Conservation (phyloP, 1,140 invertebrate genomes). For the Frieseomelitta varia region DNA sequence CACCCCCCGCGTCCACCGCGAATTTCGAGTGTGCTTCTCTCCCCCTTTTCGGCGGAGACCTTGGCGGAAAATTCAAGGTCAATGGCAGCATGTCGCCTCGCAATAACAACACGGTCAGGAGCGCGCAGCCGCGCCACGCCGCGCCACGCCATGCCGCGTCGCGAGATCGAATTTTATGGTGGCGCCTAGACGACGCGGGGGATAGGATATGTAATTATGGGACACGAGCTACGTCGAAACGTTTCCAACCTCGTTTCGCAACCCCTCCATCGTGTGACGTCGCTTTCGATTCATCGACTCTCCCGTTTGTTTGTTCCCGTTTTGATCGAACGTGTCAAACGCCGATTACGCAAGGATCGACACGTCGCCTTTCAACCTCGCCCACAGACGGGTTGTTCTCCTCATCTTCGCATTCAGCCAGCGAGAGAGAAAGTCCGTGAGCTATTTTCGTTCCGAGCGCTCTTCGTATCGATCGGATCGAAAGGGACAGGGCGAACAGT, state of each 20-base stretch:
- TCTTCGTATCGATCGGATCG: neutral
- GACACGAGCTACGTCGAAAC: neutral
- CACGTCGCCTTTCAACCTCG: neutral
- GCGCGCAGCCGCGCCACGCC: neutral
- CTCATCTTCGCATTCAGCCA: neutral
- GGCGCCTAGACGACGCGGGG: neutral
- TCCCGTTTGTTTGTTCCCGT: too few relatives aligned
- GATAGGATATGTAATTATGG: neutral
- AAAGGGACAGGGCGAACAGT: neutral
- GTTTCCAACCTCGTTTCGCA: neutral
- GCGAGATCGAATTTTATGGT: slow-evolving; percentile 30
- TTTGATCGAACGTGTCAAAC: neutral
- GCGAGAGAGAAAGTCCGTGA: neutral
- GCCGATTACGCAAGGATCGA: slow-evolving; percentile 5
- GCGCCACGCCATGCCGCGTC: neutral
- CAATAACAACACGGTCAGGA: neutral
- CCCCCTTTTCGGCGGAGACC: neutral
- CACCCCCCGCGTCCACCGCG: neutral
- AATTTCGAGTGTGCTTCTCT: neutral
- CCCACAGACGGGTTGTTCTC: neutral
- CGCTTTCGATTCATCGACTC: neutral
- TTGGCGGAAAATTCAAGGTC: slow-evolving; percentile 42
- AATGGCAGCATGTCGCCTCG: slow-evolving; percentile 28
- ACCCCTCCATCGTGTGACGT: neutral
- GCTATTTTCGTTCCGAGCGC: neutral